Percentiles rank a stretch among this genome's conserved stretches.
Evolutionary conservation across 2,797 vertebrate genomes (phyloP).

Genomic region (Pogonophryne albipinna): DNA sequence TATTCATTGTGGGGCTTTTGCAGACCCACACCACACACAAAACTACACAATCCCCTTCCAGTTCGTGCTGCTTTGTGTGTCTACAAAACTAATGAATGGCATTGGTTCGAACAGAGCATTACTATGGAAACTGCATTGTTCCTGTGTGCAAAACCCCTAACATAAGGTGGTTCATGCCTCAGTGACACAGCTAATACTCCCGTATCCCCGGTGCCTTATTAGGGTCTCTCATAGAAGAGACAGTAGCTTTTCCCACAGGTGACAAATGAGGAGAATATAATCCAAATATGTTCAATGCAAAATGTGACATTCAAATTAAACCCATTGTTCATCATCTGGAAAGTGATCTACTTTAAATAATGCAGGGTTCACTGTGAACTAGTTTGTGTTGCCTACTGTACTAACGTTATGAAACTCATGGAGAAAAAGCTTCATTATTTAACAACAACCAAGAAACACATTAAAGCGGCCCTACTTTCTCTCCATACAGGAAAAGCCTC

Average conservation of each 20-base stretch:
- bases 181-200: conserved; percentile 38
- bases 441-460: too few species aligned
- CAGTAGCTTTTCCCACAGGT: conserved; percentile 17
- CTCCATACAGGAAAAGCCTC: too few species aligned
- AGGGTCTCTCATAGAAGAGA: conserved; percentile 13
- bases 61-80: conserved; percentile 16
- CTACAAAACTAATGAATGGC: conserved; percentile 21
- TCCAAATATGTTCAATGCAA: background rate
- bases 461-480: too few species aligned
- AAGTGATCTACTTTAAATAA: background rate
- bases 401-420: background rate
- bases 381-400: background rate
- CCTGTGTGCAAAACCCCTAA: conserved; percentile 19
- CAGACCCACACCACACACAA: background rate
- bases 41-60: background rate
- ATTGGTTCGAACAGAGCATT: conserved; percentile 21
- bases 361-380: background rate
- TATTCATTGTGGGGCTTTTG: conserved; percentile 4
- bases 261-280: conserved; percentile 14
- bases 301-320: conserved; percentile 9
- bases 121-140: conserved; percentile 56
- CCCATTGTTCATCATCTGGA: background rate
- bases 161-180: conserved; percentile 39
- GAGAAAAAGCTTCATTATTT: too few species aligned
- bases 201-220: conserved; percentile 36